Percentiles rank a stretch among this genome's conserved stretches.
These are phyloP conservation scores for Crossocerus cetratus DNA, from an alignment of 2,888 invertebrate species.

Conservation along the genomic window DNA sequence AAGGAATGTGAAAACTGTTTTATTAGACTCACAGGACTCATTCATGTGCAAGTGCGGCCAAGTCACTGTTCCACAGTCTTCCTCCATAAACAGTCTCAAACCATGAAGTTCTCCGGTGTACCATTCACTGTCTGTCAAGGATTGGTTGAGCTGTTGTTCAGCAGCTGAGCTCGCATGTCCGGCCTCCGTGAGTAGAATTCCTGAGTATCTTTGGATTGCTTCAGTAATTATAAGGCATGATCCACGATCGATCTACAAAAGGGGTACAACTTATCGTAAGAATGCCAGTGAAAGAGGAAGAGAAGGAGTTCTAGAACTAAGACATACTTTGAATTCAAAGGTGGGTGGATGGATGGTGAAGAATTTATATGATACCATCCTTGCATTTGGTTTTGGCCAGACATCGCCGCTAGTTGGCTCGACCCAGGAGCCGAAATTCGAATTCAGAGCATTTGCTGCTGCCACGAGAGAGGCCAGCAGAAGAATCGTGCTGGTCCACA, in stretches of 20 bases:
- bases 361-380: constrained; percentile 71
- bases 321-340: constrained; percentile 67
- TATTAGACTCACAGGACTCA: constrained; percentile 84
- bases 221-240: constrained; percentile 80
- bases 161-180: constrained; percentile 43
- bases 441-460: constrained; percentile 51
- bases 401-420: constrained; percentile 81
- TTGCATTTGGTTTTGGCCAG: constrained; percentile 83
- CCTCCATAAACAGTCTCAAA: constrained; percentile 80
- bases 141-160: constrained; percentile 38
- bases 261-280: background rate
- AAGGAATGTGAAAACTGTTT: background rate
- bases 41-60: constrained; percentile 85
- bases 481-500: constrained; percentile 12
- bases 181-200: constrained; percentile 73
- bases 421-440: constrained; percentile 78
- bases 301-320: too few relatives aligned
- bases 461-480: constrained; percentile 15
- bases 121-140: constrained; percentile 57
- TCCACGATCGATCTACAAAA: constrained; percentile 53
- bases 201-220: constrained; percentile 79
- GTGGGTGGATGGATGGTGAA: constrained; percentile 77
- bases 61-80: constrained; percentile 82
- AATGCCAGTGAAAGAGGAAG: too few relatives aligned
- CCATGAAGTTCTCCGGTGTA: constrained; percentile 76